A percentile compares a stretch with the other conserved stretches of the same genome.
phyloP scores from a whole-genome alignment of 2,113 vertebrate species.

The Tragelaphus buxtoni region DNA sequence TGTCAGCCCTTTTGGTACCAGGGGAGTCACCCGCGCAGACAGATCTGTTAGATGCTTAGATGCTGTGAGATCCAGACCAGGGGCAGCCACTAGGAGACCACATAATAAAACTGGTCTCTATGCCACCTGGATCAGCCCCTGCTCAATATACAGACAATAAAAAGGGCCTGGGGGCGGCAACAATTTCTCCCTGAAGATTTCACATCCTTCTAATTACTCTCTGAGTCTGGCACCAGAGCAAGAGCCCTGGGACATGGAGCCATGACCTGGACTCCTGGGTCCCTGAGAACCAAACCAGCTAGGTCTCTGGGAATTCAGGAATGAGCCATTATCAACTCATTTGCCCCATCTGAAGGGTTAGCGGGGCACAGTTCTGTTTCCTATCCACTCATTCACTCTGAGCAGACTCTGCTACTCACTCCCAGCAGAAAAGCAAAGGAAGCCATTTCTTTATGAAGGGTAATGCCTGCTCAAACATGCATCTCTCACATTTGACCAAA shows the following conservation, averaged over 20 bases:
- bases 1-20: constrained; percentile 21
- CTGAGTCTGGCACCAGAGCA: background rate
- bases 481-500: background rate
- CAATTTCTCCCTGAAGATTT: background rate
- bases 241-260: background rate
- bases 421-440: background rate
- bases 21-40: background rate
- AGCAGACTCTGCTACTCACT: background rate
- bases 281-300: background rate
- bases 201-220: constrained; percentile 15
- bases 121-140: background rate
- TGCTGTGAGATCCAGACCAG: constrained; percentile 5
- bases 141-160: background rate
- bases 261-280: background rate
- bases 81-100: background rate
- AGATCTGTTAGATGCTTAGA: background rate
- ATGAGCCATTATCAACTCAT: background rate
- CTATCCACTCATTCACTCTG: background rate
- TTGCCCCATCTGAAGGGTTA: background rate
- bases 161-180: background rate
- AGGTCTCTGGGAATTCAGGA: background rate
- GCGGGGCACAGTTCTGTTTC: background rate
- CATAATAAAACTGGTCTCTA: background rate
- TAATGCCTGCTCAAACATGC: background rate
- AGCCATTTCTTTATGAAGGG: background rate